Conservation (phyloP, 2,888 invertebrate genomes). For the Heteropelma amictum region DNA sequence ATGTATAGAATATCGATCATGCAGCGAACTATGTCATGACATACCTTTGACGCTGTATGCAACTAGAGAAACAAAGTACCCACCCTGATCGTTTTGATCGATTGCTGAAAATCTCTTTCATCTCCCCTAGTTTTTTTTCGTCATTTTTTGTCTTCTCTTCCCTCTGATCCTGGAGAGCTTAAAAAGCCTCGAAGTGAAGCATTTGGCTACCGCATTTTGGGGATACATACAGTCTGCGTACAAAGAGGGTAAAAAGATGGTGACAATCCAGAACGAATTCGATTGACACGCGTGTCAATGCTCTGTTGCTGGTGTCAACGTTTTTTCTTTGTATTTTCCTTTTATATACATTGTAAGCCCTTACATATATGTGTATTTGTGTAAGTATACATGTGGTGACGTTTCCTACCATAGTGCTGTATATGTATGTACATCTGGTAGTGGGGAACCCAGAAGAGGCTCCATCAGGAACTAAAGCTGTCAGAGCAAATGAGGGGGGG, state of each 20-base stretch:
- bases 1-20: neutral
- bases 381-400: neutral
- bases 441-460: slow-evolving; percentile 15
- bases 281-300: slow-evolving; percentile 61
- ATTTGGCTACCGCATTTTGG: slow-evolving; percentile 30
- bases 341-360: too few relatives aligned
- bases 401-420: neutral
- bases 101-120: slow-evolving; percentile 26
- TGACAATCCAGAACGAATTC: slow-evolving; percentile 50
- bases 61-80: neutral
- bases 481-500: slow-evolving; percentile 9
- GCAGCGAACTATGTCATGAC: slow-evolving; percentile 29
- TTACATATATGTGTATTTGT: neutral
- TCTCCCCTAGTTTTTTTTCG: neutral
- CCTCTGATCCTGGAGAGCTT: slow-evolving; percentile 13
- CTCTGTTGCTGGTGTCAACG: slow-evolving; percentile 48
- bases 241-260: neutral
- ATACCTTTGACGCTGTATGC: slow-evolving; percentile 10
- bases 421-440: neutral
- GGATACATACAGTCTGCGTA: neutral
- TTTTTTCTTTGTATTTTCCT: neutral
- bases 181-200: slow-evolving; percentile 36
- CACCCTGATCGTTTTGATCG: slow-evolving; percentile 36
- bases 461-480: slow-evolving; percentile 5
- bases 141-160: neutral